Percentiles rank a stretch among this genome's conserved stretches.
phyloP scores from a whole-genome alignment of 2,113 vertebrate genomes.

The Forbesichthys agassizii region DNA sequence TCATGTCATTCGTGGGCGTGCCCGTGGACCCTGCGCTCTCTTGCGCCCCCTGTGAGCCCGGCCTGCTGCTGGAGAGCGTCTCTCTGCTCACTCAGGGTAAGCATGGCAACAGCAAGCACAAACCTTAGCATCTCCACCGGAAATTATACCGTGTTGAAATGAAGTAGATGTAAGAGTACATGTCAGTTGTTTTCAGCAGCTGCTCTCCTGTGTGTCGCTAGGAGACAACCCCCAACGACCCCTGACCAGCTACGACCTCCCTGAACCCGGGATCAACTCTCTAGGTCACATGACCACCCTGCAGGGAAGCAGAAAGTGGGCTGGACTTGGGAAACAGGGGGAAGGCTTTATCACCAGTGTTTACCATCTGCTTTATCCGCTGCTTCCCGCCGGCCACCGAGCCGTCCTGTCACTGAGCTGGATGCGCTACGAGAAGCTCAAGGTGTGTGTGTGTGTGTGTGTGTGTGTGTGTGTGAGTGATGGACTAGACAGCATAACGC shows the following conservation, averaged over 20 bases:
- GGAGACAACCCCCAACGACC: slow-evolving; percentile 70
- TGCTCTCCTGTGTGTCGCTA: slow-evolving; percentile 4
- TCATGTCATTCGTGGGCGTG: slow-evolving; percentile 89
- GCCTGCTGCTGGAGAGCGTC: slow-evolving; percentile 83
- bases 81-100: slow-evolving; percentile 78
- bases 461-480: background rate
- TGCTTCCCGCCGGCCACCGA: slow-evolving; percentile 77
- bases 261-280: slow-evolving; percentile 73
- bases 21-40: slow-evolving; percentile 69
- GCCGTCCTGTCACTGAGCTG: slow-evolving; percentile 78
- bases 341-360: slow-evolving; percentile 87
- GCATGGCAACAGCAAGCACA: background rate
- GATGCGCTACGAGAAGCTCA: slow-evolving; percentile 90
- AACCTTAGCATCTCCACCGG: background rate
- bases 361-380: slow-evolving; percentile 77
- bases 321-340: slow-evolving; percentile 83
- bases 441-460: slow-evolving; percentile 75
- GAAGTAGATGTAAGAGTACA: too few relatives aligned
- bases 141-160: background rate
- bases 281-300: slow-evolving; percentile 82
- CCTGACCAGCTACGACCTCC: slow-evolving; percentile 71
- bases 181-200: background rate
- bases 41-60: slow-evolving; percentile 68
- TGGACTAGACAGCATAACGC: too few relatives aligned
- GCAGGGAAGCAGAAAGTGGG: slow-evolving; percentile 61